These are phyloP conservation scores for Eledona agricola DNA, from an alignment of 2,888 invertebrate genomes.

Conservation along the genomic window DNA sequence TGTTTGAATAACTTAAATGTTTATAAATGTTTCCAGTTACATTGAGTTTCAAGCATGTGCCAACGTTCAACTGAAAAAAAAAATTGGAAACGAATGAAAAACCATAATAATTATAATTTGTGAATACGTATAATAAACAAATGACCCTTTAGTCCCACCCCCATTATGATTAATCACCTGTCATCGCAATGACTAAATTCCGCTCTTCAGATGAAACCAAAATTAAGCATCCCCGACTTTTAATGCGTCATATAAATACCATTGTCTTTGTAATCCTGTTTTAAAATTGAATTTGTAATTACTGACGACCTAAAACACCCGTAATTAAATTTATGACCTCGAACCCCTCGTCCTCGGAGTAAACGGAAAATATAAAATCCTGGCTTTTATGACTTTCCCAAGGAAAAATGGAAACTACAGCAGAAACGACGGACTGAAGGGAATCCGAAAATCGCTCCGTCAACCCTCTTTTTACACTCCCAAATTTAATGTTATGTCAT, in stretches of 20 bases:
- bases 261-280: slow-evolving; percentile 25
- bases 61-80: too few relatives aligned
- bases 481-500: slow-evolving; percentile 13
- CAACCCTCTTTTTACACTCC: neutral
- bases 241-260: slow-evolving; percentile 36
- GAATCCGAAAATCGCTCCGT: too few relatives aligned
- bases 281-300: slow-evolving; percentile 38
- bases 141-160: too few relatives aligned
- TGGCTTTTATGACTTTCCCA: slow-evolving; percentile 9
- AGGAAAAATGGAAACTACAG: slow-evolving; percentile 12
- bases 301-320: slow-evolving; percentile 21
- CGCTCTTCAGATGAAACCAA: slow-evolving; percentile 19
- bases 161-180: too few relatives aligned
- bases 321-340: slow-evolving; percentile 32
- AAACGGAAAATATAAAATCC: too few relatives aligned
- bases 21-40: too few relatives aligned
- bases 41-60: too few relatives aligned
- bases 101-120: too few relatives aligned
- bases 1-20: too few relatives aligned
- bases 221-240: slow-evolving; percentile 32
- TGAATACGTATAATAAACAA: too few relatives aligned
- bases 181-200: slow-evolving; percentile 22
- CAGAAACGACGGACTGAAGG: slow-evolving; percentile 3
- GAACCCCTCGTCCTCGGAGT: slow-evolving; percentile 14
- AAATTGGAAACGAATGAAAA: too few relatives aligned